Base-by-base conservation (phyloP, 2,888 invertebrate genomes). In the Pecten maximus region DNA sequence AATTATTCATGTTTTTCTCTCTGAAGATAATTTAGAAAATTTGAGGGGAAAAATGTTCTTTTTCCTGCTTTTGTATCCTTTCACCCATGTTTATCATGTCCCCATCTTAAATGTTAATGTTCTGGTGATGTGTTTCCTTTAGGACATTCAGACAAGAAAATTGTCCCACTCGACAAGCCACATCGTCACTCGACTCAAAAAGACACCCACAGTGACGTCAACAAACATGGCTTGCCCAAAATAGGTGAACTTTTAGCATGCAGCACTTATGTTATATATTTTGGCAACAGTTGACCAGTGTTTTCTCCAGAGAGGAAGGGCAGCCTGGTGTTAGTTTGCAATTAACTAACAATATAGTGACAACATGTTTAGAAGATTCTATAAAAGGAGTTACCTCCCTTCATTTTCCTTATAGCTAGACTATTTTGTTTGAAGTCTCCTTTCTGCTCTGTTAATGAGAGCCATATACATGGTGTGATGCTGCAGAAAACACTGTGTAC, bases 171-270 rank as follows among this genome's bases (percentile, higher is more conserved):
- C 35, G 74, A 74, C 74, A 74, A 35, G 74, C 74, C 74, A 74
- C 74, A 74, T 35, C 74, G 74, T 74, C 74, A 74, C 74, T 74
- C 74, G 35, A 74, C 74, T 74, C 74, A 74, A 74, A 74, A 74
- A 74, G 74, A 74, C 74, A 74, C 6, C 74, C 28, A 35, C 74
- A 74, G 74, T 74, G 74, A 74, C 35, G 16, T 35, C 74, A 74
- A 19, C 74, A 74, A 74, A 74, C 74, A 74, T 74, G 74, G 74
- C 74, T 74, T 74, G 28, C 35, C 74, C 74, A 74, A 74, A 74
- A 74, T 74, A 74, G 74, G 74, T 74, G 74, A 74, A 74, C 74
- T 74, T 74, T 74, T 74, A 74, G 74, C 74, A 74, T 74, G 74
- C 74, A 35, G 74, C 74, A 74, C 74, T 35, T 35, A 1, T 74